Percentiles rank a stretch among this genome's conserved stretches.
Conservation (phyloP, 2,113 vertebrate genomes). For the Siniperca knerii region DNA sequence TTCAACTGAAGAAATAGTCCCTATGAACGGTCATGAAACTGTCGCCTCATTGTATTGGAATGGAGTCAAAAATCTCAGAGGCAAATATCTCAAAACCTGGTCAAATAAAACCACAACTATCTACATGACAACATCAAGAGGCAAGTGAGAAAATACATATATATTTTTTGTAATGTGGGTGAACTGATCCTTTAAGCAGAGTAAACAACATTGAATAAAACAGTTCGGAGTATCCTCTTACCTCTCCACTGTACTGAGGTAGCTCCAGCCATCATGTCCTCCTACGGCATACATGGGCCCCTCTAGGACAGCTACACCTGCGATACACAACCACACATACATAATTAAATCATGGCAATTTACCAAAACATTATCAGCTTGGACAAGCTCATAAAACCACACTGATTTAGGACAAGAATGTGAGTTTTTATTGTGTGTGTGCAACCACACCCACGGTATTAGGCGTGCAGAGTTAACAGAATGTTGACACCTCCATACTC, state of each 20-base stretch:
- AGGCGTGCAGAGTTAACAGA: slow-evolving; percentile 48
- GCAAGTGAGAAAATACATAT: not conserved
- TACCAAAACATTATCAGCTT: slow-evolving; percentile 23
- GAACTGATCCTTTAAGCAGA: not conserved
- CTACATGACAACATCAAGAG: not conserved
- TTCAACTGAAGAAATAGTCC: not conserved
- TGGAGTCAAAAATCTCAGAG: not conserved
- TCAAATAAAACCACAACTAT: slow-evolving; percentile 9
- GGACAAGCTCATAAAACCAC: slow-evolving; percentile 5
- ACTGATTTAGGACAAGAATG: slow-evolving; percentile 16
- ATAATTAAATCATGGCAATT: slow-evolving; percentile 19
- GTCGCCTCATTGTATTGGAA: not conserved
- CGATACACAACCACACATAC: slow-evolving; percentile 29
- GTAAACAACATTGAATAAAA: not conserved
- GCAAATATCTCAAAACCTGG: not conserved
- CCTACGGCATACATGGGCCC: slow-evolving; percentile 99
- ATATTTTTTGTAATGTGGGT: not conserved
- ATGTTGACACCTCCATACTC: slow-evolving; percentile 48
- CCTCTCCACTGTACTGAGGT: slow-evolving; percentile 98
- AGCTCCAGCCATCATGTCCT: slow-evolving; percentile 99
- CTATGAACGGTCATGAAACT: not conserved
- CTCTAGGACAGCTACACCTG: slow-evolving; percentile 96
- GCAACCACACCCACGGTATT: slow-evolving; percentile 23
- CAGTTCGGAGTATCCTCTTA: slow-evolving; percentile 26
- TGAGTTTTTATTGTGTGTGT: slow-evolving; percentile 32